Percentiles rank a stretch among this genome's conserved stretches.
Evolutionary conservation across 2,888 invertebrate species (phyloP).

Genomic region (Rotaria sp.): DNA sequence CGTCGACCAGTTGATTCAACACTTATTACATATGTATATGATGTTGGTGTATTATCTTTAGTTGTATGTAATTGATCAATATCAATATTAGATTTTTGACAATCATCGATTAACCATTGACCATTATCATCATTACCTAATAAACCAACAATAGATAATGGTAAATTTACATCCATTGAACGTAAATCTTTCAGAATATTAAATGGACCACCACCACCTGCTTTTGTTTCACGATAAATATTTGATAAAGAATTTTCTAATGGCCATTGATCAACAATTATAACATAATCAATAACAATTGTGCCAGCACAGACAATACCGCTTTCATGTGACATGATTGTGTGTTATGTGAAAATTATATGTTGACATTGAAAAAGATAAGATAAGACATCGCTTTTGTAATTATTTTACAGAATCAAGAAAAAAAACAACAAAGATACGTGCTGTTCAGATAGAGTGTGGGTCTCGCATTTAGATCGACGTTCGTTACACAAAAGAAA

Average conservation of each 20-base stretch:
- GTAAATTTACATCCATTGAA: neutral
- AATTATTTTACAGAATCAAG: no score
- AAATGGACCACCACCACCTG: neutral
- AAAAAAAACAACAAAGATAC: no score
- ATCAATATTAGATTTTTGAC: conserved; percentile 6
- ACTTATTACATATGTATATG: neutral
- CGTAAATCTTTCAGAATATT: neutral
- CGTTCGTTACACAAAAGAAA: no score
- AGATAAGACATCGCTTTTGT: neutral
- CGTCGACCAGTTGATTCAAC: conserved; percentile 27
- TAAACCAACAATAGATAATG: neutral
- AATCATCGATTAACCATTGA: neutral
- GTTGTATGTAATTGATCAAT: neutral
- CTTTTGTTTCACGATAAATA: neutral
- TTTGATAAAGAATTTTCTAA: neutral
- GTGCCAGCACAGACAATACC: neutral
- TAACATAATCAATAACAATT: neutral
- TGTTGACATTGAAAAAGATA: neutral
- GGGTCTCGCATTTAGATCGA: no score
- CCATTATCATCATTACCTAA: conserved; percentile 20
- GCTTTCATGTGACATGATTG: neutral
- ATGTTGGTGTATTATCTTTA: neutral
- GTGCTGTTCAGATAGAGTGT: no score
- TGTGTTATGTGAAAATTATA: neutral
- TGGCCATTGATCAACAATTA: neutral